Evolutionary conservation across 2,113 vertebrate genomes (phyloP).

Genomic region (Percina caprodes): DNA sequence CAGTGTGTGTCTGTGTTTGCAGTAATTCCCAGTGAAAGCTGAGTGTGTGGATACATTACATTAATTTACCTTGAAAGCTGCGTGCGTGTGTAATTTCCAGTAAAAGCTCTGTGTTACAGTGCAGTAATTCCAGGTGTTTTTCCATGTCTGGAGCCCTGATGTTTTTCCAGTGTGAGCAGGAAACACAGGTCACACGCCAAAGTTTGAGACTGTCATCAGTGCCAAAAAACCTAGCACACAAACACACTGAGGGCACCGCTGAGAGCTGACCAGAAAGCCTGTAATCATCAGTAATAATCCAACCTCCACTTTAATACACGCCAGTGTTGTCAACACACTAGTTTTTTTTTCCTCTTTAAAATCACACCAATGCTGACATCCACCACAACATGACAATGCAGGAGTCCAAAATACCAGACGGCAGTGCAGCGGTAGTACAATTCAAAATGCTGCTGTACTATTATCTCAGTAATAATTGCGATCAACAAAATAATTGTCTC

Average conservation of each 20-base stretch:
- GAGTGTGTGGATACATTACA: conserved; percentile 2
- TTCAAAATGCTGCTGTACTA: no score
- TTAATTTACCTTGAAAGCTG: conserved; percentile 33
- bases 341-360: background rate
- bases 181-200: conserved; percentile 20
- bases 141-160: conserved; percentile 15
- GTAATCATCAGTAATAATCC: conserved; percentile 9
- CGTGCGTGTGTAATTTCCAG: conserved; percentile 40
- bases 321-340: background rate
- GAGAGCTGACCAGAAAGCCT: conserved; percentile 3
- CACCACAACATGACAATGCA: background rate
- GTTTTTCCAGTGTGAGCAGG: conserved; percentile 42
- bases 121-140: conserved; percentile 55
- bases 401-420: background rate
- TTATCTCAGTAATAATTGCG: no score
- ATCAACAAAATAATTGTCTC: no score
- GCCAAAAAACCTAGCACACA: background rate
- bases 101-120: conserved; percentile 51
- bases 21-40: conserved; percentile 50
- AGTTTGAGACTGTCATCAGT: conserved; percentile 4
- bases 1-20: conserved; percentile 40
- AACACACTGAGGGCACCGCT: background rate
- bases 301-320: background rate
- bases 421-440: background rate
- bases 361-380: background rate